Conservation (phyloP, 2,888 invertebrate genomes). For the Eristalis tenax region DNA sequence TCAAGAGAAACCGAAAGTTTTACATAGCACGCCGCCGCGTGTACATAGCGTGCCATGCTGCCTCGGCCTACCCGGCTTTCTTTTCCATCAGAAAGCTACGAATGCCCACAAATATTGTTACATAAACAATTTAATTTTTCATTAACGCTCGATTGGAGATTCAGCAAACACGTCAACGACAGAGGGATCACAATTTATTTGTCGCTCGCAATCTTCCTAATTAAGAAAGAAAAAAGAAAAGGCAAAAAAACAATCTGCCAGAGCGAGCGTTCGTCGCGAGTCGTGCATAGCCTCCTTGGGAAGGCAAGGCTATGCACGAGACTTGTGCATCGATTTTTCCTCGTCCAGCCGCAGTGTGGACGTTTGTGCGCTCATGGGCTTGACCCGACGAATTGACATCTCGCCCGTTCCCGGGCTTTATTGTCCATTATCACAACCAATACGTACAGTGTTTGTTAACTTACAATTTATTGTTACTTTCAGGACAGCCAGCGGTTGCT, state of each 20-base stretch:
- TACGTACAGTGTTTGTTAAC: constrained; percentile 7
- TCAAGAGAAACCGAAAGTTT: background rate
- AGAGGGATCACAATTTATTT: background rate
- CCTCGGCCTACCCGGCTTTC: background rate
- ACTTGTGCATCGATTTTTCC: constrained; percentile 50
- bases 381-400: constrained; percentile 5
- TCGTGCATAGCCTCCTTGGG: background rate
- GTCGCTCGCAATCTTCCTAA: background rate
- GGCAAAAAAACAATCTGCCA: background rate
- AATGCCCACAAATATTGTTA: background rate
- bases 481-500: background rate
- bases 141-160: background rate
- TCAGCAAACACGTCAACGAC: background rate
- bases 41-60: background rate
- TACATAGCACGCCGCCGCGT: background rate
- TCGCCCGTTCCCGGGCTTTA: constrained; percentile 8
- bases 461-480: constrained; percentile 28
- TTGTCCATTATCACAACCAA: constrained; percentile 12
- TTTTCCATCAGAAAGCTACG: background rate
- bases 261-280: background rate
- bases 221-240: background rate
- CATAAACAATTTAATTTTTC: constrained; percentile 1
- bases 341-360: background rate
- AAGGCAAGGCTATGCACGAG: background rate
- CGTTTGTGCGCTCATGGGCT: background rate